phyloP scores from a whole-genome alignment of 2,888 invertebrate species.

The Brachypalpus laphriformis region DNA sequence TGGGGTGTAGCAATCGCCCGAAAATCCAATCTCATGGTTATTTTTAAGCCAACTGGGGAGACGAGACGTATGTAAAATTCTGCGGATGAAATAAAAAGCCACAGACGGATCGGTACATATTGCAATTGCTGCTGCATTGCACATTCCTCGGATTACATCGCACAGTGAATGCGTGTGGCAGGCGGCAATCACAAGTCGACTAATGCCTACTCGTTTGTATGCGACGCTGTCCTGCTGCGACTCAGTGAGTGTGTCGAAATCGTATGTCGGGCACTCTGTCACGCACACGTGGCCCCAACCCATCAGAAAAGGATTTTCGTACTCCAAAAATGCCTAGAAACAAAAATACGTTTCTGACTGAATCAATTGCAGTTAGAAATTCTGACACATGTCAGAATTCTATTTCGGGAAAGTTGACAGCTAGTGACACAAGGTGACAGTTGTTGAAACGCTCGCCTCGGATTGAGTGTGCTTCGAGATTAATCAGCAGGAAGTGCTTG shows the following conservation, averaged over 20 bases:
- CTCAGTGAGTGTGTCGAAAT: constrained; percentile 57
- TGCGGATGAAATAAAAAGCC: constrained; percentile 48
- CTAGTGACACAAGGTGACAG: constrained; percentile 69
- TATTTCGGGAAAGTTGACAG: constrained; percentile 63
- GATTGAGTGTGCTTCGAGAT: constrained; percentile 51
- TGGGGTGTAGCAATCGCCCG: constrained; percentile 59
- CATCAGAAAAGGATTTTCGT: constrained; percentile 45
- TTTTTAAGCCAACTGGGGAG: constrained; percentile 48
- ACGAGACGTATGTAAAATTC: too few relatives aligned
- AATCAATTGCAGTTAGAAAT: constrained; percentile 60
- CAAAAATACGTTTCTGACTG: constrained; percentile 40
- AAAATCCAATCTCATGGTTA: constrained; percentile 69
- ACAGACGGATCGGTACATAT: constrained; percentile 43
- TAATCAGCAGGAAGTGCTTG: constrained; percentile 72
- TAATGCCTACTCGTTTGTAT: not conserved
- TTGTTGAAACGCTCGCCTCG: constrained; percentile 71
- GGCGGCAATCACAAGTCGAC: constrained; percentile 36
- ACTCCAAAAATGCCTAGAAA: not conserved
- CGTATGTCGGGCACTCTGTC: constrained; percentile 50
- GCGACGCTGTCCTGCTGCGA: constrained; percentile 26
- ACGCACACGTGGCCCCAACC: constrained; percentile 43
- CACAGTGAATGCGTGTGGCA: constrained; percentile 46
- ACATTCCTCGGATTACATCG: constrained; percentile 36
- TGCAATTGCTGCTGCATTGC: too few relatives aligned
- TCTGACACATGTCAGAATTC: constrained; percentile 63